phyloP scores from a whole-genome alignment of 2,113 vertebrate species.

The Ptychochromis oligacanthus region DNA sequence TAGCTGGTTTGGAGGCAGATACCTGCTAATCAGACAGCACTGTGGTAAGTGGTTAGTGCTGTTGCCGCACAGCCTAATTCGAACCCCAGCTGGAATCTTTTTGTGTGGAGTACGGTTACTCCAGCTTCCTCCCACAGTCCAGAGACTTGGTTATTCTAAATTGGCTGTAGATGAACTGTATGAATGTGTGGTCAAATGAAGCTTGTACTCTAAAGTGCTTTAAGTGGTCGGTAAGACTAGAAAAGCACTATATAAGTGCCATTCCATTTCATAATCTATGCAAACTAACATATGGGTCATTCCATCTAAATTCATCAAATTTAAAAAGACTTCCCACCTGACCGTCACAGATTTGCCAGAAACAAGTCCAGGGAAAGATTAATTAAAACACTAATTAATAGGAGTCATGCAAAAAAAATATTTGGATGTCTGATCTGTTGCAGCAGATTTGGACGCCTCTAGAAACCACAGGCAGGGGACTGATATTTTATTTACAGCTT shows the following conservation, averaged over 20 bases:
- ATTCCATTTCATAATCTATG: not conserved
- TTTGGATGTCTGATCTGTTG: no score
- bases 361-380: no score
- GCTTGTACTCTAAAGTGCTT: not conserved
- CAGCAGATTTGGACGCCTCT: no score
- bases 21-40: not conserved
- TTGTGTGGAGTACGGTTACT: no score
- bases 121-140: not conserved
- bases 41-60: not conserved
- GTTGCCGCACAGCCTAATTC: fast-evolving
- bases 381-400: no score
- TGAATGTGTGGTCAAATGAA: not conserved
- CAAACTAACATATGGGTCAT: no score
- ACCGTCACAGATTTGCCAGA: no score
- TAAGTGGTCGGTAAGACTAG: not conserved
- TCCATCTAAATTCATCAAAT: no score
- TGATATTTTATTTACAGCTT: no score
- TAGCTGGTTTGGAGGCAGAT: not conserved
- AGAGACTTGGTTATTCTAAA: not conserved
- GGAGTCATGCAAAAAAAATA: no score
- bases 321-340: no score
- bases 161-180: not conserved
- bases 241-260: not conserved
- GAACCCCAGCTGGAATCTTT: not conserved
- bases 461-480: no score